Evolutionary conservation across 2,113 vertebrate genomes (phyloP).

Genomic region (Thalassarche chlororhynchos): DNA sequence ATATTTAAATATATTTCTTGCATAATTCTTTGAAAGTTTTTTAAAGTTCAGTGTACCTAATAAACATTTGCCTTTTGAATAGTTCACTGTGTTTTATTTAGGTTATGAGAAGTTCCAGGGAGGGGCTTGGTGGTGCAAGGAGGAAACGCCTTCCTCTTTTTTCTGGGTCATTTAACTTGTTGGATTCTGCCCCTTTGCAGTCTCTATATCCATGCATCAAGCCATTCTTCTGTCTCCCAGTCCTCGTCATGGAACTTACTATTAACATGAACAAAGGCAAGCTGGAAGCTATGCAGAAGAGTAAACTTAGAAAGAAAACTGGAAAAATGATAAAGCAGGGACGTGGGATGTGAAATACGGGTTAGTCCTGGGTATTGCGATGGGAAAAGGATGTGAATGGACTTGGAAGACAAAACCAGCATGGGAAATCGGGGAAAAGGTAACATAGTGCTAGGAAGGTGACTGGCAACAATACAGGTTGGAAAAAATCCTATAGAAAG

Average conservation of each 20-base stretch:
- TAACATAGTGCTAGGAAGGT: neutral
- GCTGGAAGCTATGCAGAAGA: neutral
- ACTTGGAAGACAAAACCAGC: neutral
- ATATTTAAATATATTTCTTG: conserved; percentile 72
- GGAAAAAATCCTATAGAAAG: neutral
- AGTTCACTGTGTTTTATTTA: conserved; percentile 45
- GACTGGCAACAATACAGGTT: neutral
- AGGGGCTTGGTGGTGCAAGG: neutral
- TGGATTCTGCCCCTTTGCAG: neutral
- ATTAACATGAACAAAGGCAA: neutral
- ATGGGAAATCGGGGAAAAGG: neutral
- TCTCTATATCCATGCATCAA: neutral
- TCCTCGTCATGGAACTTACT: neutral
- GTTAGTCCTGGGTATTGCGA: neutral
- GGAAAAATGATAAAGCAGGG: neutral
- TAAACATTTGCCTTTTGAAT: conserved; percentile 73
- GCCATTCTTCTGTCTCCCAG: neutral
- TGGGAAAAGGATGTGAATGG: neutral
- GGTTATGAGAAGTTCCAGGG: neutral
- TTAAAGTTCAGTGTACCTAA: conserved; percentile 72
- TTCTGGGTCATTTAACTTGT: neutral
- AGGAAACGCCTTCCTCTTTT: neutral
- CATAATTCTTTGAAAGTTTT: conserved; percentile 61
- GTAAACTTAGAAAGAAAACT: neutral
- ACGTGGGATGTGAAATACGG: neutral